phyloP scores from a whole-genome alignment of 2,113 vertebrate genomes.

The Strix uralensis region DNA sequence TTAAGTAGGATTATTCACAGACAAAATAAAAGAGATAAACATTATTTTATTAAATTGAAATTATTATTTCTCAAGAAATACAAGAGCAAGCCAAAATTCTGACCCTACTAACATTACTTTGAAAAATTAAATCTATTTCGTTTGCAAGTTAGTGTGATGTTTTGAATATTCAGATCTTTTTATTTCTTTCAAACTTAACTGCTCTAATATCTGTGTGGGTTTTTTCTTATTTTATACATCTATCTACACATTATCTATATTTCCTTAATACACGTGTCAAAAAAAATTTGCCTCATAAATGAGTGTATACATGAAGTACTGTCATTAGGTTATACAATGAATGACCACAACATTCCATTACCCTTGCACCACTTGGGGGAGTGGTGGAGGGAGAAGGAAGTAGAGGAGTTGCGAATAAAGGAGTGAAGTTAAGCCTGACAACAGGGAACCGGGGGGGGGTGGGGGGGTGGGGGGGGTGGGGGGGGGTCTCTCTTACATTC shows the following conservation, averaged over 20 bases:
- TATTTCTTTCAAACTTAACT: background rate
- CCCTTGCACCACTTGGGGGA: fast-evolving
- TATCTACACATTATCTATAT: background rate
- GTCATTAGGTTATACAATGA: background rate
- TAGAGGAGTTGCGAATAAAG: background rate
- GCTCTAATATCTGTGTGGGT: background rate
- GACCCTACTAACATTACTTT: background rate
- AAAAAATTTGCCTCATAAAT: background rate
- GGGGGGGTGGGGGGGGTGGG: too few species aligned
- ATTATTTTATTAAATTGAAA: background rate
- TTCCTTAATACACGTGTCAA: background rate
- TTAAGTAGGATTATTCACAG: background rate
- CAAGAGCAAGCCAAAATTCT: background rate
- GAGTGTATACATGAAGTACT: background rate
- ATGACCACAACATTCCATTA: background rate
- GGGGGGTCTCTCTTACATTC: background rate
- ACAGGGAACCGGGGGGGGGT: background rate
- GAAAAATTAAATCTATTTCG: background rate
- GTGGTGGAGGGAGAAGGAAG: background rate
- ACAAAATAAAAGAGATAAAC: background rate
- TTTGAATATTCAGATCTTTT: background rate
- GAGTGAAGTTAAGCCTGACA: background rate
- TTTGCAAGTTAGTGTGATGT: background rate
- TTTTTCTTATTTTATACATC: background rate
- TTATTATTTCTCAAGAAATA: background rate